phyloP scores from a whole-genome alignment of 1,140 invertebrate genomes.

The Sipha flava region DNA sequence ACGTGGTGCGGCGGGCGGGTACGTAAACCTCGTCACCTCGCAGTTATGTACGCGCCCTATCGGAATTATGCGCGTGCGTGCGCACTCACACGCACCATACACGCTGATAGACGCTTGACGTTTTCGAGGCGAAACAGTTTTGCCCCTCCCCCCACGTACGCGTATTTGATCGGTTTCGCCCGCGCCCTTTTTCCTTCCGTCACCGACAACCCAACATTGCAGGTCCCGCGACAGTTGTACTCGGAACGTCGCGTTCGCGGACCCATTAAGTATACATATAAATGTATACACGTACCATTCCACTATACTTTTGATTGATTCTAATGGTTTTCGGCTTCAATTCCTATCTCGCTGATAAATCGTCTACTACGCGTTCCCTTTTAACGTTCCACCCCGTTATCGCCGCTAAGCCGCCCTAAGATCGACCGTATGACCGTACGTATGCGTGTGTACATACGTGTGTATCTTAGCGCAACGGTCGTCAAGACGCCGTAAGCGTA shows the following conservation, averaged over 20 bases:
- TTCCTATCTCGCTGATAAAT: constrained; percentile 11
- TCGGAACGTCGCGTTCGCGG: too few relatives aligned
- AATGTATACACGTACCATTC: not conserved
- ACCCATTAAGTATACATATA: too few relatives aligned
- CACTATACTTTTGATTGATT: constrained; percentile 15
- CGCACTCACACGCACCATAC: not conserved
- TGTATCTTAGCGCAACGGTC: too few relatives aligned
- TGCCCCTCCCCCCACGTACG: not conserved
- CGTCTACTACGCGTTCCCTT: not conserved
- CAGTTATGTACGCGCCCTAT: too few relatives aligned
- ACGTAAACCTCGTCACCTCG: too few relatives aligned
- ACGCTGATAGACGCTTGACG: not conserved
- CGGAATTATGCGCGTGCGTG: too few relatives aligned
- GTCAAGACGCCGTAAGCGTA: too few relatives aligned
- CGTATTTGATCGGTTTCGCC: constrained; percentile 1
- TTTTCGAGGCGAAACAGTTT: not conserved
- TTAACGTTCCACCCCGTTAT: not conserved
- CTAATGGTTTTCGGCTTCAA: constrained; percentile 18
- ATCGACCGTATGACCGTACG: too few relatives aligned
- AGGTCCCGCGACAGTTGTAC: too few relatives aligned
- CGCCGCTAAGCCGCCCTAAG: too few relatives aligned
- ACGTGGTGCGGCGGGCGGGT: too few relatives aligned
- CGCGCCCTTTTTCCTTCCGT: not conserved
- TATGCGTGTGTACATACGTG: not conserved
- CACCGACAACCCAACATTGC: too few relatives aligned